phyloP scores from a whole-genome alignment of 1,140 invertebrate genomes.

The Temnothorax curvispinosus region DNA sequence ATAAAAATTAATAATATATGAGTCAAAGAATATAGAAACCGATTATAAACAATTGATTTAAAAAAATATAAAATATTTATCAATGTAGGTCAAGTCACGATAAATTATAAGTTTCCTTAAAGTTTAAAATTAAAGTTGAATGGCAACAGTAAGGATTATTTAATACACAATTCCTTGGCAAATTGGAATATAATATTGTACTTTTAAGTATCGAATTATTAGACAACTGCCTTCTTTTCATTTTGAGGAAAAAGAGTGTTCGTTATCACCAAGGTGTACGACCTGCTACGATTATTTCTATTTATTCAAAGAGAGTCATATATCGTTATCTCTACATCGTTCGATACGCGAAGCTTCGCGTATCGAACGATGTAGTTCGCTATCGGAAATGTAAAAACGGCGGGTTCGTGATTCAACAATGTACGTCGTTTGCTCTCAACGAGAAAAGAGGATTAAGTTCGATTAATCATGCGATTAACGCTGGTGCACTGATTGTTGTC shows the following conservation, averaged over 20 bases:
- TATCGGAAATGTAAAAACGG: neutral
- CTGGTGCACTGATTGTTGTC: neutral
- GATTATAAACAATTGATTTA: neutral
- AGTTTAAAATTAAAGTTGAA: neutral
- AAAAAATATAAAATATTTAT: neutral
- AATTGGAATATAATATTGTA: neutral
- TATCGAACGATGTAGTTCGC: neutral
- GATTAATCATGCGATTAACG: slow-evolving; percentile 36
- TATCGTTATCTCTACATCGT: neutral
- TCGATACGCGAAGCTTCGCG: neutral
- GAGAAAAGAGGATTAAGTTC: neutral
- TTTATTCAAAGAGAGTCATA: neutral
- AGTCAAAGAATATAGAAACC: neutral
- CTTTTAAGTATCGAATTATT: neutral
- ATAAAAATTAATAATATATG: neutral
- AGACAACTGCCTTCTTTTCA: neutral
- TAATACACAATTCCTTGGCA: neutral
- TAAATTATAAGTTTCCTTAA: neutral
- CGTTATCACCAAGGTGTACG: neutral
- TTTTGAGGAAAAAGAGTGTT: neutral
- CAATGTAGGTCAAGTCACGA: neutral
- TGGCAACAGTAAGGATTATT: neutral
- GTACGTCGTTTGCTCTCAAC: neutral
- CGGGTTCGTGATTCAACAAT: neutral
- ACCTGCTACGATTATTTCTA: slow-evolving; percentile 10